Evolutionary conservation across 2,888 invertebrate genomes (phyloP).

Genomic region (Aspidiotus destructor): DNA sequence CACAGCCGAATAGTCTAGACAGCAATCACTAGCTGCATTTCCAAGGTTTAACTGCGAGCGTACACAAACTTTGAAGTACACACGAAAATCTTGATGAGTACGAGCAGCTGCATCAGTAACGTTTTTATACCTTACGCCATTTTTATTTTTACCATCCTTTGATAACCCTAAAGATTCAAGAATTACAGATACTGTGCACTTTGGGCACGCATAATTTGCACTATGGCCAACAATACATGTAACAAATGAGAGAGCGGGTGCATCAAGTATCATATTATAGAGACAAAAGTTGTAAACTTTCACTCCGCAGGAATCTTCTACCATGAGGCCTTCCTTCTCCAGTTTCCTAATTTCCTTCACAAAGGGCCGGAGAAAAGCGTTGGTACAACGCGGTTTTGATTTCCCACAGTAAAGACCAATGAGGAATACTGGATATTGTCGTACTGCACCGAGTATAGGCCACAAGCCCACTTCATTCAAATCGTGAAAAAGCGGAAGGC

Average conservation of each 20-base stretch:
- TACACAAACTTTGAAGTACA: no score
- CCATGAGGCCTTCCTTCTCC: background rate
- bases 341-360: slow-evolving; percentile 10
- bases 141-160: no score
- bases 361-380: slow-evolving; percentile 16
- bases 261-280: background rate
- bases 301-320: no score
- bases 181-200: slow-evolving; percentile 1
- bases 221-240: slow-evolving; percentile 3
- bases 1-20: no score
- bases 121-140: no score
- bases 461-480: slow-evolving; percentile 7
- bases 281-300: background rate
- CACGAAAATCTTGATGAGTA: background rate
- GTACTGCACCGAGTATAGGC: slow-evolving; percentile 11
- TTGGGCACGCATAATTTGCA: background rate
- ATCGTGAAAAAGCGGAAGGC: slow-evolving; percentile 8
- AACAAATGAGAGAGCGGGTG: slow-evolving; percentile 10
- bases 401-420: slow-evolving; percentile 13
- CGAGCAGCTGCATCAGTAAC: no score
- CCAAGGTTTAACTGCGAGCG: no score
- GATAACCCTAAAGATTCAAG: no score
- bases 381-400: slow-evolving; percentile 10
- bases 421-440: slow-evolving; percentile 7
- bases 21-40: no score